A percentile compares a stretch with the other conserved stretches of the same genome.
Evolutionary conservation across 2,113 vertebrate species (phyloP).

Genomic region (Gracilinanus agilis): DNA sequence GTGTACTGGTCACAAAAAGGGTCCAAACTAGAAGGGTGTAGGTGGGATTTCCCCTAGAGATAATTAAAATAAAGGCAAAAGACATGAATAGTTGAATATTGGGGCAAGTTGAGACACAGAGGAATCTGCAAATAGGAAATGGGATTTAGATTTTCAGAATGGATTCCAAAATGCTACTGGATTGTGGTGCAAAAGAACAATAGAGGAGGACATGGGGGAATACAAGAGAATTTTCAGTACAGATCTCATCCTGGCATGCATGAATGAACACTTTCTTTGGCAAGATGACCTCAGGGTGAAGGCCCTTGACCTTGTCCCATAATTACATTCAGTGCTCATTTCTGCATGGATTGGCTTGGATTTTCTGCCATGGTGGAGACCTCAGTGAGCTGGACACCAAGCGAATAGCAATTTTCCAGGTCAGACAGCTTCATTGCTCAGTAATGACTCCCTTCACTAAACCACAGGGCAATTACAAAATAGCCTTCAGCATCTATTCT

Average conservation of each 20-base stretch:
- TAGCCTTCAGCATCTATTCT: background rate
- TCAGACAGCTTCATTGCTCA: background rate
- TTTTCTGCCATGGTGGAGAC: background rate
- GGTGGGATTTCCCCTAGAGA: background rate
- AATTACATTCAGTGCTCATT: background rate
- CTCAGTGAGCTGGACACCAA: background rate
- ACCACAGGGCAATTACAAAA: no score
- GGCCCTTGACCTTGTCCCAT: background rate
- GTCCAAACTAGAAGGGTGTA: background rate
- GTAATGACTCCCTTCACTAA: background rate
- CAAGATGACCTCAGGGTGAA: background rate
- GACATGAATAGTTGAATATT: background rate
- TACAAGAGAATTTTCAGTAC: background rate
- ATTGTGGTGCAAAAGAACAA: background rate
- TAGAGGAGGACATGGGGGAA: background rate
- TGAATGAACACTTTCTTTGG: background rate
- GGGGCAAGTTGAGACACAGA: background rate
- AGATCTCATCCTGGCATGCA: background rate
- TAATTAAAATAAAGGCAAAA: background rate
- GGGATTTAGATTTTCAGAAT: background rate
- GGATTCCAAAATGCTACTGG: background rate
- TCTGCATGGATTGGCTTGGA: constrained; percentile 5
- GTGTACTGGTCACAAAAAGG: background rate
- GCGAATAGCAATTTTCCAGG: background rate
- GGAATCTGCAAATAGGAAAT: background rate